Conservation (phyloP, 2,888 invertebrate genomes). For the Eupeodes latifasciatus region DNA sequence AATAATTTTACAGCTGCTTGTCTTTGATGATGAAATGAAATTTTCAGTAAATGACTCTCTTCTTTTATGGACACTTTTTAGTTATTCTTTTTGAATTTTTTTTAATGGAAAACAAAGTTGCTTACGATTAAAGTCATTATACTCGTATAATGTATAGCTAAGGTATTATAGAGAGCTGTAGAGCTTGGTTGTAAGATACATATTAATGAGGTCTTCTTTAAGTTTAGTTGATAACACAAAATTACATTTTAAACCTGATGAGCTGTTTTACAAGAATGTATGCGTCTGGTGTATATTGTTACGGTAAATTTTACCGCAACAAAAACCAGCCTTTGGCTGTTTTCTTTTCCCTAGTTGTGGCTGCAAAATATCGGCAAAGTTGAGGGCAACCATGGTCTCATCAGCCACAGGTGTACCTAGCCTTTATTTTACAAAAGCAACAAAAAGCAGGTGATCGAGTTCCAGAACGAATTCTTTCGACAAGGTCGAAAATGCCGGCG, state of each 20-base stretch:
- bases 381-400: no score
- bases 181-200: background rate
- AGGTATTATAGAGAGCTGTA: background rate
- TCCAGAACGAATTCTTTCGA: no score
- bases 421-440: no score
- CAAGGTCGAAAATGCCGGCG: no score
- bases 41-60: constrained; percentile 8
- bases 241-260: constrained; percentile 8
- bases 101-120: constrained; percentile 37
- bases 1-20: constrained; percentile 46
- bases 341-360: no score
- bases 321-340: no score
- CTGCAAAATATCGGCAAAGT: no score
- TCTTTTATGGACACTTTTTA: constrained; percentile 22
- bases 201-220: constrained; percentile 6
- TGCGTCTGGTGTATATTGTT: background rate
- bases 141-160: background rate
- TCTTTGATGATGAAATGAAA: constrained; percentile 37
- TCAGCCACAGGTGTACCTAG: no score
- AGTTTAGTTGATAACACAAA: constrained; percentile 4
- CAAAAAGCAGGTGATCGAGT: no score
- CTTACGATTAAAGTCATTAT: constrained; percentile 18
- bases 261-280: background rate
- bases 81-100: background rate
- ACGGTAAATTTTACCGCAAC: no score